Evolutionary conservation across 2,797 vertebrate species (phyloP), one percentile per base, ranked within the genome.

Genomic region (Trachurus trachurus): DNA sequence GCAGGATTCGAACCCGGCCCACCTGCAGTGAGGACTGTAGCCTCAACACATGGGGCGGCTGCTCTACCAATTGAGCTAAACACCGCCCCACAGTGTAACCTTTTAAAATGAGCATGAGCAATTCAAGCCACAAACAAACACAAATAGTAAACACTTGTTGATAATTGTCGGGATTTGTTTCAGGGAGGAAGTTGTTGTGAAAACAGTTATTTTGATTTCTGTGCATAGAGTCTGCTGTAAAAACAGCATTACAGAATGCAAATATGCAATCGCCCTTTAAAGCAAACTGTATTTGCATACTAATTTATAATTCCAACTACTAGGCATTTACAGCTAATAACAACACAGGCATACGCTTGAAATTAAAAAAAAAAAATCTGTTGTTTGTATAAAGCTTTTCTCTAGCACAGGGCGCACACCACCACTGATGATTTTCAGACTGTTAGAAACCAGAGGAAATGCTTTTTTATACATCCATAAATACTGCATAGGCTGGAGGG

Each of bases 61-160:
- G 26, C 26, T 26, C 26, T 26, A 26, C 26, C 26, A 26, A 26
- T 3, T 26, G 26, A 26, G 26, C 26, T 26, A 26, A 26, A 26
- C 26, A 26, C 26, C 3, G 26, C 26, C 26, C 3, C 26, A 26
- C 13, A 29, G 19, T 56, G n/a, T 61, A 71, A 76, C 45, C 47
- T 72, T 71, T 80, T 63, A 26, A 42, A 74, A 21, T 34, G 34
- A 73, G 39, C 47, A 6, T 37, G 62, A 60, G 66, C 40, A 68
- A 39, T 45, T 16, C n/a, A 3, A 59, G 19, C 57, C 66, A 78
- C 40, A 40, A 72, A 76, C n/a, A 59, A 77, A 1, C 17, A 26
- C 34, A 29, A 42, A 12, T n/a, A 44, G 54, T 42, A 77, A 67
- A 78, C 44, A 56, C 22, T 66, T 49, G n/a, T 0, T 11, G 26